Evolutionary conservation across 2,797 vertebrate genomes (phyloP).

Genomic region (Natrix natrix): DNA sequence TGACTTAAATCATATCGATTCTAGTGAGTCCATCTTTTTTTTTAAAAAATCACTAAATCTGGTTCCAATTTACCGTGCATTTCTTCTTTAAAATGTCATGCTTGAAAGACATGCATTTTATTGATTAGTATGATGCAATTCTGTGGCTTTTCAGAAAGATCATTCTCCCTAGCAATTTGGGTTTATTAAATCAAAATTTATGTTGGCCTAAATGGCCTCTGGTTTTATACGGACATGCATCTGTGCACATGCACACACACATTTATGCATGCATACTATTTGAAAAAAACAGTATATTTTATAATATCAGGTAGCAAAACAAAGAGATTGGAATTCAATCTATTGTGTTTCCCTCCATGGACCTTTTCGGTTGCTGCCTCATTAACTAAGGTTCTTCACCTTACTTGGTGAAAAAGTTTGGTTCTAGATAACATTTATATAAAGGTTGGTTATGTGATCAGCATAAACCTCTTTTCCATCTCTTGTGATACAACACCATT

Average conservation of each 20-base stretch:
- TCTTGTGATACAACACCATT: not conserved
- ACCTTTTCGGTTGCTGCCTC: not conserved
- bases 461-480: not conserved
- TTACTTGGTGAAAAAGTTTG: not conserved
- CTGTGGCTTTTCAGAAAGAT: not conserved
- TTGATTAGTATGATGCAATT: not conserved
- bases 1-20: not conserved
- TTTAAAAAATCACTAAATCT: not conserved
- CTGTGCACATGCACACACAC: not conserved
- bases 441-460: not conserved
- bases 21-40: not conserved
- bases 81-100: not conserved
- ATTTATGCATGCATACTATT: not conserved
- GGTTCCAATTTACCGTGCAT: not conserved
- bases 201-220: not conserved
- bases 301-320: not conserved
- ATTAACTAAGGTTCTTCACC: not conserved
- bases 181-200: not conserved
- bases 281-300: not conserved
- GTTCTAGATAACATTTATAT: not conserved
- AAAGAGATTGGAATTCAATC: not conserved
- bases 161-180: not conserved
- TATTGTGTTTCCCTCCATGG: not conserved
- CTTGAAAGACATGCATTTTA: not conserved
- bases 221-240: not conserved